These are phyloP conservation scores for Ashinkailepas kermadecensis DNA, from an alignment of 2,888 invertebrate genomes.

Conservation along the genomic window DNA sequence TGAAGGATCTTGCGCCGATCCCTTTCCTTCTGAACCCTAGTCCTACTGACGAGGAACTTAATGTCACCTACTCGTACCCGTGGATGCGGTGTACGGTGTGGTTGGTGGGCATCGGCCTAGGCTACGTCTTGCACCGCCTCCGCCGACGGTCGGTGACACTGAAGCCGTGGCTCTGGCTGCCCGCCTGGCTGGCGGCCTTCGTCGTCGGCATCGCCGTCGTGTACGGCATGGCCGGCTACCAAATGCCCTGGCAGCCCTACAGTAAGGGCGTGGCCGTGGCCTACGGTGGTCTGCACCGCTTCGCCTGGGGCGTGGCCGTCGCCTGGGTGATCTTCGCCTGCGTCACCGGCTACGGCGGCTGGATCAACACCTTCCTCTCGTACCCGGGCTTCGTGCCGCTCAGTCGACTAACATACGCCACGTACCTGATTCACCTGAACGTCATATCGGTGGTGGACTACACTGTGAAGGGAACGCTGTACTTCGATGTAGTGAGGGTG, in stretches of 20 bases:
- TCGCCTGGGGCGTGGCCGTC: slow-evolving; percentile 59
- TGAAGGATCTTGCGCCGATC: slow-evolving; percentile 5
- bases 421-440: slow-evolving; percentile 47
- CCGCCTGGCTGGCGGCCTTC: slow-evolving; percentile 62
- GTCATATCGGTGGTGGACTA: not conserved
- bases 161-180: slow-evolving; percentile 19
- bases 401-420: slow-evolving; percentile 60
- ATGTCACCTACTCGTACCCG: not conserved
- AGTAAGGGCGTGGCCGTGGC: slow-evolving; percentile 52
- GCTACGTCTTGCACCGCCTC: slow-evolving; percentile 23
- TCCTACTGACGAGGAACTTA: not conserved
- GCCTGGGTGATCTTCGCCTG: slow-evolving; percentile 67
- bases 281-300: slow-evolving; percentile 57
- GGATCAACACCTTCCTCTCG: slow-evolving; percentile 49
- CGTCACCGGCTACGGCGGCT: slow-evolving; percentile 59
- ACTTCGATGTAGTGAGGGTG: not conserved
- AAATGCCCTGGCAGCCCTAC: slow-evolving; percentile 38
- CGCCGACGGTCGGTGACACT: not conserved
- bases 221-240: slow-evolving; percentile 58
- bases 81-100: slow-evolving; percentile 26
- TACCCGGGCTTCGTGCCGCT: slow-evolving; percentile 56
- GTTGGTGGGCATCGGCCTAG: slow-evolving; percentile 24
- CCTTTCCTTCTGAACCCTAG: not conserved
- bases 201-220: slow-evolving; percentile 62
- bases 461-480: not conserved